Conservation (phyloP, 2,797 vertebrate genomes). For the Lutjanus argentimaculatus region DNA sequence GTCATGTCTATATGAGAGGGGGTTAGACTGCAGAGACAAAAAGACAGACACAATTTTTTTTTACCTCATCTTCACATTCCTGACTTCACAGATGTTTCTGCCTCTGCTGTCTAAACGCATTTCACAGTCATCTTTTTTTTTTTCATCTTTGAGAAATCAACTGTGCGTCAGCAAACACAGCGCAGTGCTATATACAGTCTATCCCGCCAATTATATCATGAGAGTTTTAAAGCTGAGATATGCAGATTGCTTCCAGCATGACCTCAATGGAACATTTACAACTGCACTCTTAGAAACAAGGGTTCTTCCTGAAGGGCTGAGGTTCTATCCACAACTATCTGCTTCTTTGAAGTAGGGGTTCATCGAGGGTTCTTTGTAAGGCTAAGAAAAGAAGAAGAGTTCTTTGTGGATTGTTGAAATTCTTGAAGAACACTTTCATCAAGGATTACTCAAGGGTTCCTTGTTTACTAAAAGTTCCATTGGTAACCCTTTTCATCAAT, state of each 20-base stretch:
- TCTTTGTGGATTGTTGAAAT: no score
- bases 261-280: neutral
- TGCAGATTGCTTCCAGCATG: constrained; percentile 35
- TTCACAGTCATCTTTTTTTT: constrained; percentile 42
- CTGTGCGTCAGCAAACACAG: constrained; percentile 63
- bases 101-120: constrained; percentile 52
- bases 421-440: no score
- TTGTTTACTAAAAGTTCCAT: no score
- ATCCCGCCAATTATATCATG: constrained; percentile 44
- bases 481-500: no score
- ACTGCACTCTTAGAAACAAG: neutral
- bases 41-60: constrained; percentile 10
- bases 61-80: constrained; percentile 41
- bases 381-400: no score
- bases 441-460: no score
- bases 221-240: constrained; percentile 53
- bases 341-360: no score
- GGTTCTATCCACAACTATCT: no score
- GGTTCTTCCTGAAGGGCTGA: no score
- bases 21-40: no score
- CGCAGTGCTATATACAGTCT: constrained; percentile 29
- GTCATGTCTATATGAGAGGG: constrained; percentile 34
- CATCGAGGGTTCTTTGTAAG: no score
- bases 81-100: constrained; percentile 58
- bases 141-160: constrained; percentile 41